These are phyloP conservation scores for Brachyrhaphis roseni DNA, from an alignment of 2,797 vertebrate species.

Conservation along the genomic window DNA sequence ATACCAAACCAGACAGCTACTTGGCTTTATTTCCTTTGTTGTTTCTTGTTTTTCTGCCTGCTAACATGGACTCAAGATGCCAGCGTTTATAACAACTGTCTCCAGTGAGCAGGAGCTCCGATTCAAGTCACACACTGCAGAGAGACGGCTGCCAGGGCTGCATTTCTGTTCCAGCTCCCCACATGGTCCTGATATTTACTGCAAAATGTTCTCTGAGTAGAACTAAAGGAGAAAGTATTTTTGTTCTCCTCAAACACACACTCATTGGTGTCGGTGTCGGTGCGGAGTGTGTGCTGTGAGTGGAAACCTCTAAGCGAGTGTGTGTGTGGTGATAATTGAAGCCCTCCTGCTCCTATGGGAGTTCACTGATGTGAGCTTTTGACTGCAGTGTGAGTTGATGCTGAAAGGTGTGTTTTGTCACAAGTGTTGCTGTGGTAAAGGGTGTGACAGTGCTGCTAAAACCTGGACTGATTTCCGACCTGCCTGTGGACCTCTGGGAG, in stretches of 20 bases:
- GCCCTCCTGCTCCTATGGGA: conserved; percentile 56
- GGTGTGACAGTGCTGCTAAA: conserved; percentile 87
- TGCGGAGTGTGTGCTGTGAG: conserved; percentile 24
- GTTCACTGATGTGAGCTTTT: conserved; percentile 39
- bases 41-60: conserved; percentile 42
- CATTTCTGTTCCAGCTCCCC: conserved; percentile 34
- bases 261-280: conserved; percentile 31
- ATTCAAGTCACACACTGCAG: conserved; percentile 34
- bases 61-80: conserved; percentile 37
- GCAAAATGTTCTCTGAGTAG: conserved; percentile 23
- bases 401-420: conserved; percentile 94
- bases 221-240: conserved; percentile 23
- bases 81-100: conserved; percentile 41
- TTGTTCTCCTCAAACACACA: conserved; percentile 3
- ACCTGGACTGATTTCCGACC: conserved; percentile 81
- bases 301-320: conserved; percentile 21
- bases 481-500: conserved; percentile 84
- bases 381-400: conserved; percentile 82
- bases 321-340: conserved; percentile 69
- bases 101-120: conserved; percentile 28
- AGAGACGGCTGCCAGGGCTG: conserved; percentile 23
- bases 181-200: conserved; percentile 31
- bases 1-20: conserved; percentile 34
- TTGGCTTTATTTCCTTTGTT: conserved; percentile 37
- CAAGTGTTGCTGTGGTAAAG: conserved; percentile 83